Evolutionary conservation across 2,113 vertebrate species (phyloP), one percentile per base, ranked within the genome.

Genomic region (Etia nguti): DNA sequence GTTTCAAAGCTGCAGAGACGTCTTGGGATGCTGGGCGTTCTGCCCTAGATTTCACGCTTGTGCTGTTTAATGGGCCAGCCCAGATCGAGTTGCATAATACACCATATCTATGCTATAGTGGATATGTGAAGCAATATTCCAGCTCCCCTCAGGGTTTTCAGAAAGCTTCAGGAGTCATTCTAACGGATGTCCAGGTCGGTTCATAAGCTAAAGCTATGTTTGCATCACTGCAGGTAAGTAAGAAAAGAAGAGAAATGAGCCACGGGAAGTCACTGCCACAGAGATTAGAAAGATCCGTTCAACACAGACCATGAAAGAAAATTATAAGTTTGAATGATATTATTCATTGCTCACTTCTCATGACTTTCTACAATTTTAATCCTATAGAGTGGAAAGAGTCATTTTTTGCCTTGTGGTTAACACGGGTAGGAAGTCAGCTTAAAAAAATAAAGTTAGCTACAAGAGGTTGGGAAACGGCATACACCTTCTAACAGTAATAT

Each of bases 21-120:
- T 94, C 92, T 94, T 92, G 82, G 90, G 87, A 92, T 92, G 90
- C 91, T 79, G 90, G 86, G 85, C 89, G 9, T 87, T 88, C 88
- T 93, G 94, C 89, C 92, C 94, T 89, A 94, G 84, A 95, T 96
- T 95, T 95, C 88, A 94, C 77, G 90, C 93, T 90, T 88, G 91
- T 91, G 87, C 92, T 86, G 89, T 84, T 94, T 95, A 94, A 93
- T 94, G 91, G 92, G 90, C 91, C 93, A 90, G 91, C 79, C 82
- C 43, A 60, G 89, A 93, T 94, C 86, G 15, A 77, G 70, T 96
- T 95, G 90, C 93, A 86, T 95, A 93, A 96, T 81, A 81, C 86
- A 88, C 75, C 86, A 43, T 85, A 92, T 94, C 93, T 90, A 91
- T 90, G 87, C 88, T 89, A 88, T 87, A 89, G 90, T 86, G 86